Evolutionary conservation across 2,888 invertebrate species (phyloP), one percentile per base, ranked within the genome.

Genomic region (Bombylius major): DNA sequence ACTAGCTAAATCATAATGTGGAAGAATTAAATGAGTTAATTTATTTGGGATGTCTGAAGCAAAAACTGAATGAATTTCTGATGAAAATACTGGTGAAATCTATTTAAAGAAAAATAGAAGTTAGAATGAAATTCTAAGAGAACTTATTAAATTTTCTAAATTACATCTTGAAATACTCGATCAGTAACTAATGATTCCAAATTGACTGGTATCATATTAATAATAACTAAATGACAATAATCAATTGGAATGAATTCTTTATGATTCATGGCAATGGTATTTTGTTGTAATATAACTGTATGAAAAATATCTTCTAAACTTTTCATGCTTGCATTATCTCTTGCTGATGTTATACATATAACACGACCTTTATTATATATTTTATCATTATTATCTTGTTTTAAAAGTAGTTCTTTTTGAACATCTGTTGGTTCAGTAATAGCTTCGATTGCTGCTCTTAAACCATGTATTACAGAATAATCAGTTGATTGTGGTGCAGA

Each of bases 1-100:
- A 57, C 91, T 93, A 0, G 94, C 89, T 50, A 99, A 77, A 69
- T 89, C 84, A 66, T 93, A 97, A 70, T 98, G 96, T 5, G 85
- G 82, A 63, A 90, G 71, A 61, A 89, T 89, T 8, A 90, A 72
- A 50, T 86, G 81, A 0, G 87, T 86, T 11, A 92, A 71, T 63
- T 89, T 82, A 58, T 81, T 82, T 0, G 89, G 85, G 53, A 91
- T 78, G 7, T 80, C 77, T 47, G 87, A 83, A 0, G 90, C 89
- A 63, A 83, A 81, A 13, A 87, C 82, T 2, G 88, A 87, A 68
- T 89, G 87, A 1, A 90, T 87, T 76, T 91, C 91, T 4, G 86
- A 84, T 0, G 84, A 83, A 39, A 89, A 68, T 32, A 86, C 78
- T 6, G 84, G 78, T 1, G 88, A 87, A 66, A 88, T 78, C 81